These are phyloP conservation scores for Morus bassanus DNA, from an alignment of 2,797 vertebrate genomes.

Conservation along the genomic window DNA sequence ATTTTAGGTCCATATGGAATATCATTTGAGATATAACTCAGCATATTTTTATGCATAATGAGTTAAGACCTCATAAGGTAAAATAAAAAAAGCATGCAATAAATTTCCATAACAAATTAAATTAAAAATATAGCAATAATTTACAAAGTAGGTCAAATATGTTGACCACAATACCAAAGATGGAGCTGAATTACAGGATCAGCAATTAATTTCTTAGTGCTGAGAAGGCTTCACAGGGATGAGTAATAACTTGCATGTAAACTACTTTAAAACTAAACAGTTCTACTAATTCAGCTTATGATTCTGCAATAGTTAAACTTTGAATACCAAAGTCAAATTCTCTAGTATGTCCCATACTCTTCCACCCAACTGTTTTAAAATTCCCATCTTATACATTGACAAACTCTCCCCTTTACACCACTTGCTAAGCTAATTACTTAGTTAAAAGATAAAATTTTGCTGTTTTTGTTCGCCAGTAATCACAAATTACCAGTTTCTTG, in stretches of 20 bases:
- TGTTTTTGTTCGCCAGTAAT: neutral
- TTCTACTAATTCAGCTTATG: neutral
- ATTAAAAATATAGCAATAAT: neutral
- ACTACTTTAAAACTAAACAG: neutral
- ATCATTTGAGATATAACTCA: neutral
- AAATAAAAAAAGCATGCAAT: neutral
- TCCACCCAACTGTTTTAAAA: neutral
- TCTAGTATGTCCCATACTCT: neutral
- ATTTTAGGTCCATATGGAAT: neutral
- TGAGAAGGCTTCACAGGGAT: neutral
- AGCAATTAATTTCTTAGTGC: neutral
- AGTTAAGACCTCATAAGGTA: neutral
- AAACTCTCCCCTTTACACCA: neutral
- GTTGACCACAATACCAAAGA: neutral
- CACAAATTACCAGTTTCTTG: neutral
- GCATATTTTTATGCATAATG: neutral
- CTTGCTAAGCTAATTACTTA: neutral
- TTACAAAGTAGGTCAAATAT: neutral
- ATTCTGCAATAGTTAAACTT: neutral
- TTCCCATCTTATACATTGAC: fast-evolving
- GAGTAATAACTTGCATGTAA: neutral
- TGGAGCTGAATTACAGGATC: neutral
- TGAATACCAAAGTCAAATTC: neutral
- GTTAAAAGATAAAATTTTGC: neutral
- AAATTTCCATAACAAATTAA: neutral